phyloP scores from a whole-genome alignment of 2,888 invertebrate genomes.

The Dryocosmus kuriphilus region DNA sequence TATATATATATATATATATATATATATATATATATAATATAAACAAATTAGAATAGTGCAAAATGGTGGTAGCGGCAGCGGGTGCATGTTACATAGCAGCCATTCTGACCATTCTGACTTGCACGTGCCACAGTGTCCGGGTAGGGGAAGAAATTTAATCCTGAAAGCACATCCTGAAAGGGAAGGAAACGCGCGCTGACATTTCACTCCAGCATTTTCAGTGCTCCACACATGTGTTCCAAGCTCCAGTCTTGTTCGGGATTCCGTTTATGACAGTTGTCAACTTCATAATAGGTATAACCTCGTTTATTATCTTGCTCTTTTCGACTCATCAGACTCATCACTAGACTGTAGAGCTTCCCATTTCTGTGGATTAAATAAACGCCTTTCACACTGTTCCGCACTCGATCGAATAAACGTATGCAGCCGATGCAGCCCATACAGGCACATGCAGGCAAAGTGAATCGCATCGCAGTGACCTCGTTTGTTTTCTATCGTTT shows the following conservation, averaged over 20 bases:
- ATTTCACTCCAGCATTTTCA: not conserved
- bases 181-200: not conserved
- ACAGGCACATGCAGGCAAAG: not conserved
- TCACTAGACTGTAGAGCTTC: not conserved
- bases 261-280: not conserved
- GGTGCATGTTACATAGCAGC: too few species aligned
- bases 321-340: not conserved
- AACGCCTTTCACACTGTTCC: not conserved
- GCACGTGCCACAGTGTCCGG: too few species aligned
- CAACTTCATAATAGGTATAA: not conserved
- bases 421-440: too few species aligned
- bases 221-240: not conserved
- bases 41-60: too few species aligned
- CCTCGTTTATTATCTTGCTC: not conserved
- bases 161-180: slow-evolving; percentile 15
- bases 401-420: not conserved
- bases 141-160: not conserved
- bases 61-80: too few species aligned
- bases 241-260: not conserved
- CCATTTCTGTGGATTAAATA: not conserved
- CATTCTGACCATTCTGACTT: too few species aligned
- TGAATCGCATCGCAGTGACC: not conserved
- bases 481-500: not conserved
- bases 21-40: too few species aligned
- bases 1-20: too few species aligned